Evolutionary conservation across 1,140 invertebrate genomes (phyloP), one percentile per base, ranked within the genome.

Genomic region (Drosophila ercepeae): DNA sequence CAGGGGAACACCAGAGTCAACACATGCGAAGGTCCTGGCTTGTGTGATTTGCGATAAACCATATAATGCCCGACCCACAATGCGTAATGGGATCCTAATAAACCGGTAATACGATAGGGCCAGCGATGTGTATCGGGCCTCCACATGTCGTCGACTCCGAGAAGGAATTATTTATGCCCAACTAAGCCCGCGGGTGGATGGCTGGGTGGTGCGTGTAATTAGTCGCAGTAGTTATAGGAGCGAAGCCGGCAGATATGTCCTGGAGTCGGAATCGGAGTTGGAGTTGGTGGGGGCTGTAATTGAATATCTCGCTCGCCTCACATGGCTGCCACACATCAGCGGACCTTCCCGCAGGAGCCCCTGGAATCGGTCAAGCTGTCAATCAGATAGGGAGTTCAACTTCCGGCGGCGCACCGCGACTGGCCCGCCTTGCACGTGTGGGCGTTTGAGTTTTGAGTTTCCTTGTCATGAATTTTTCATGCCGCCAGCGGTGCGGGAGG

Each of bases 91-190:
- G 58, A 81, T 86, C 81, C 84, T 84, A 86, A 86, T 84, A 86
- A 76, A 88, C 61, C 68, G 39, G 82, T 81, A 84, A 86, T 88
- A 74, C 71, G 82, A 86, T 86, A 86, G 71, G 51, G 61, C 48
- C 55, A 25, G 23, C 59, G 81, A 86, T 86, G 81, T 75, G 67
- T 86, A 86, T 86, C 82, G 44, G 75, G 53, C 53, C 54, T 71
- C 72, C 67, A 76, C 54, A 84, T 59, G 79, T 84, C 81, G 79
- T 76, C 79, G 76, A 46, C 18, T 48, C 72, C 45, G 63, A 64
- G 51, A 81, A 63, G 76, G 65, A 79, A 86, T 86, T 86, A 86
- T 86, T 86, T 76, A 86, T 86, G 77, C 82, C 81, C 41, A 81
- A 84, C 64, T 68, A 65, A 59, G 52, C 58, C 50, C 1, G 14